Conservation (phyloP, 2,113 vertebrate species). For the Hippopotamus amphibius region DNA sequence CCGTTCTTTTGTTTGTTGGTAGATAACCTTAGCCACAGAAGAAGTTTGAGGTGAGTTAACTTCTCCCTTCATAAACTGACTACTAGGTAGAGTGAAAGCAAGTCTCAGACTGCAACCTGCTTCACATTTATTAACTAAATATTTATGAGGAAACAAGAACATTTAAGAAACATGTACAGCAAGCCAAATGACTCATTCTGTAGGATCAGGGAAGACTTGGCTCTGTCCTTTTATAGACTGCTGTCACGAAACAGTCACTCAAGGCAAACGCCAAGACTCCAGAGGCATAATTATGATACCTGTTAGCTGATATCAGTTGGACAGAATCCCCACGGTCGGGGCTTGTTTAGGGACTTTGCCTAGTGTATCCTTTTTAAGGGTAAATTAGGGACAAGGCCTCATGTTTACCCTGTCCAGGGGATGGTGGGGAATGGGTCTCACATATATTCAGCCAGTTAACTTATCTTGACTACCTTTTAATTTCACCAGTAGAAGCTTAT, state of each 20-base stretch:
- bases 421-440: neutral
- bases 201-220: neutral
- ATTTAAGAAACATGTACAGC: neutral
- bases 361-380: neutral
- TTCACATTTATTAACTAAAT: neutral
- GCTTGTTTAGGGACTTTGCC: neutral
- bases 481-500: neutral
- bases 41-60: neutral
- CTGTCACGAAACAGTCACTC: neutral
- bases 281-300: neutral
- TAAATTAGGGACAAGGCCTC: neutral
- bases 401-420: neutral
- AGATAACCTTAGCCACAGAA: neutral
- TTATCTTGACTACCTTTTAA: neutral
- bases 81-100: neutral
- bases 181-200: neutral
- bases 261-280: neutral
- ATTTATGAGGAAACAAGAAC: constrained; percentile 3
- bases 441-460: neutral
- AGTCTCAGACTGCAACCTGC: neutral
- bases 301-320: neutral
- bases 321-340: neutral
- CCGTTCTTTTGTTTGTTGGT: neutral
- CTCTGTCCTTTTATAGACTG: neutral
- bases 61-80: neutral